Base-by-base conservation (phyloP, 2,113 vertebrate species). In the Camelus dromedarius region DNA sequence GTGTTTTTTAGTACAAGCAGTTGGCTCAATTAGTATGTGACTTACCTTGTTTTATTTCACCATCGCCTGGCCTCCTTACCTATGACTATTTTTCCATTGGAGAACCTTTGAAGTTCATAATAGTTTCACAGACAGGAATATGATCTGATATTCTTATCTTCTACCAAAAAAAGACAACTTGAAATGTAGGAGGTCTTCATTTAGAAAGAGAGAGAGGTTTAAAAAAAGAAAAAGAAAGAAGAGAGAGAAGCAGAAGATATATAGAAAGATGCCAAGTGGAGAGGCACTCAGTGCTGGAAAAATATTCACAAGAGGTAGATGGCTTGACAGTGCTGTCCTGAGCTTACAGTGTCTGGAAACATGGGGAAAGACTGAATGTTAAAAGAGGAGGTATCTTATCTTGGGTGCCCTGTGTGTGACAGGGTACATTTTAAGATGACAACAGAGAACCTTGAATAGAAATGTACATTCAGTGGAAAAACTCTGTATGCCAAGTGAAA, bases 391-490 rank as follows among this genome's bases (percentile, higher is more conserved):
- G 5, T 6, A 42, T 35, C 15, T 73, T 92, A 79, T 81, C 58
- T 35, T 67, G 16, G 15, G 6, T 54, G 22, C 2, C 10, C 6
- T 83, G 8, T 93, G 26, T 67, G 3, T 58, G 46, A 76, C 18
- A 80, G 32, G 12, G 42, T 77, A 32, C 15, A 52, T 94, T 96
- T 83, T 94, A 96, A 89, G 16, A 32, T 92, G 38, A 32, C 60
- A 84, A 84, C 96, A 52, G 32, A 72, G 32, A 97, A 67, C 26
- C 20, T 50, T 67, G 28, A 97, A n/a, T 4, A 81, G 32, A 94
- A 94, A 69, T 84, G 3, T 82, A 64, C 52, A 42, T 89, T 95
- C 24, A 54, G 1, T 14, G 2, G 69, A 77, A 95, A 95, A 82
- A 18, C 16, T 90, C 28, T 22, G 52, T 1, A 32, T 12, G 20